Evolutionary conservation across 1,140 invertebrate genomes (phyloP), one percentile per base, ranked within the genome.

Genomic region (Arctopsyche grandis): DNA sequence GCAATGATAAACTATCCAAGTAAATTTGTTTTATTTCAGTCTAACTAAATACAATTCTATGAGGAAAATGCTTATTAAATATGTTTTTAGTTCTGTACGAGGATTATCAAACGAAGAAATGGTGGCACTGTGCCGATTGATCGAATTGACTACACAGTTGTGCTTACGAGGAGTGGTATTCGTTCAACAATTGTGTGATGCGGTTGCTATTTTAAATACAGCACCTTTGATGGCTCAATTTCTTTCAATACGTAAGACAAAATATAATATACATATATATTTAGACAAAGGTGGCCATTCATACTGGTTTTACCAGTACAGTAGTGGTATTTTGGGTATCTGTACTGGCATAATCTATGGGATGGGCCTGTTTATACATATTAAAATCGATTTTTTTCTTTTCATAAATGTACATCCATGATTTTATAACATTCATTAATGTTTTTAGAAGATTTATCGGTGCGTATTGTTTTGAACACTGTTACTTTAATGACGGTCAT

Each of bases 181-280:
- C 84, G 89, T 95, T 0, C 89, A 89, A 0, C 94, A 96, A 83
- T 93, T 95, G 83, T 95, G 94, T 83, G 92, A 95, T 79, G 91
- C 93, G 0, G 87, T 95, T 26, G 90, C 90, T n/a, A 90, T 94
- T 43, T 87, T 94, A 22, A 90, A 91, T 71, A 91, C 90, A 1
- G 87, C 89, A 78, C 83, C 87, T 9, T 85, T 91, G 5, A 88
- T 92, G 75, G 89, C 89, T 1, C 84, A 85, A 22, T 88, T 92
- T 46, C 84, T 93, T 5, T 85, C 84, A 4, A 85, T 89, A 21
- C 87, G 90, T 91, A 84, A 85, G 89, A 83, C 83, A 66, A 58
- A 52, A 46, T 38, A 38, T 38, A 38, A 38, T 4, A 4, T 38
- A 7, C n/a, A n/a, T n/a, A n/a, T n/a, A n/a, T n/a, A n/a, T n/a